These are phyloP conservation scores for Alauda arvensis DNA, from an alignment of 2,797 vertebrate species.

Conservation along the genomic window DNA sequence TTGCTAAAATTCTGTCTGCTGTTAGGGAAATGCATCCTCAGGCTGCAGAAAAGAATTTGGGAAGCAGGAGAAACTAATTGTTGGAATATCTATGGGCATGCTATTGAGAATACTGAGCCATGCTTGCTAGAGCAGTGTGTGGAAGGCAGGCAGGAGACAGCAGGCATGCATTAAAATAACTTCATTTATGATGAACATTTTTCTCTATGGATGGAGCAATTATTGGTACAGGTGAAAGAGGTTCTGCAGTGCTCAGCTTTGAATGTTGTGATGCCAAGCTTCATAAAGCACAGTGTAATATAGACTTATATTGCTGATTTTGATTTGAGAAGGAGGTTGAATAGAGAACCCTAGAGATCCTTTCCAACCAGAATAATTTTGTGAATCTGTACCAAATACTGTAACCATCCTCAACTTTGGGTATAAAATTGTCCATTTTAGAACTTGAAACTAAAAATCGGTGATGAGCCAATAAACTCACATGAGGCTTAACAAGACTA, in stretches of 20 bases:
- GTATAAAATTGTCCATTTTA: neutral
- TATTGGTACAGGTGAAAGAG: neutral
- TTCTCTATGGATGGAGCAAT: neutral
- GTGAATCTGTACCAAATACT: neutral
- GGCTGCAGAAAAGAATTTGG: neutral
- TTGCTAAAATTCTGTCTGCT: neutral
- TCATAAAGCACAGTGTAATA: neutral
- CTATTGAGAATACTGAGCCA: neutral
- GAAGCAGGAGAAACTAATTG: neutral
- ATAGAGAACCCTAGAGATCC: neutral
- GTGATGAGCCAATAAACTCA: neutral
- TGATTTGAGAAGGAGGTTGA: neutral
- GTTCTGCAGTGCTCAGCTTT: neutral
- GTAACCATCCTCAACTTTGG: neutral
- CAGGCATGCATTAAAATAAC: neutral
- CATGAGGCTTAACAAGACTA: neutral
- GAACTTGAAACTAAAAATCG: neutral
- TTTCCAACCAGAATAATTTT: neutral
- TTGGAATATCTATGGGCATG: neutral
- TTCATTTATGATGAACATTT: rapidly evolving
- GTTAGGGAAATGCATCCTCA: neutral
- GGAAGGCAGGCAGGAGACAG: neutral
- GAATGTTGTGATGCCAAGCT: neutral
- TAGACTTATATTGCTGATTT: neutral
- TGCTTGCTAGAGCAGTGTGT: neutral